A percentile compares a stretch with the other conserved stretches of the same genome.
Conservation (phyloP, 2,888 invertebrate species). For the Ceraclea dissimilis region DNA sequence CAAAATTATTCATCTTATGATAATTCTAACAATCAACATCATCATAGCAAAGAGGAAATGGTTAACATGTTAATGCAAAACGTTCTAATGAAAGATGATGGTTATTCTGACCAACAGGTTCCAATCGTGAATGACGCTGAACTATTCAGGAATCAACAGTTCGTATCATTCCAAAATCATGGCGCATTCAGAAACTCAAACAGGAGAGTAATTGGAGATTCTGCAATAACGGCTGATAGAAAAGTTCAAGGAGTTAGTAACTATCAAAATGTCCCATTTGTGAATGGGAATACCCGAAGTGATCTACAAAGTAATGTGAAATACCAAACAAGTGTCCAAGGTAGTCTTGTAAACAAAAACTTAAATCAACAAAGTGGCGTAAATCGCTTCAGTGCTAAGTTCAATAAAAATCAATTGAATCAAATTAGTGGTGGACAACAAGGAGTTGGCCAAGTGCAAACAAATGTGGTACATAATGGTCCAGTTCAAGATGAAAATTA, state of each 20-base stretch:
- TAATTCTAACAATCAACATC: conserved; percentile 3
- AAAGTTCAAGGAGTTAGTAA: not conserved
- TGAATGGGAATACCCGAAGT: not conserved
- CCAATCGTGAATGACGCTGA: conserved; percentile 10
- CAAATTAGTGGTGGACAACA: not conserved
- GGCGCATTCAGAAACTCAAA: conserved; percentile 2
- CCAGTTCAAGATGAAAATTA: conserved; percentile 5
- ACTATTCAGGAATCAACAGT: conserved; percentile 1
- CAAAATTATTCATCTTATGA: not conserved
- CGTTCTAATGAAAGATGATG: conserved; percentile 14
- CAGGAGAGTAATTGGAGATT: not conserved
- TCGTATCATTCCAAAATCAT: conserved; percentile 1
- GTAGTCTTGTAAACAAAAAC: not conserved
- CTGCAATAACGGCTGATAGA: too few species aligned
- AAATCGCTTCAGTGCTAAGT: conserved; percentile 18
- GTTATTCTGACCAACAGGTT: conserved; percentile 23
- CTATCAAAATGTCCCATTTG: not conserved
- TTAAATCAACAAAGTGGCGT: not conserved
- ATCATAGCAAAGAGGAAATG: conserved; percentile 2
- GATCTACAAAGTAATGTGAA: conserved; percentile 4
- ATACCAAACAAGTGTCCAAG: not conserved
- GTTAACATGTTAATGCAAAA: conserved; percentile 18
- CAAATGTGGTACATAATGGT: not conserved
- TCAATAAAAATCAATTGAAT: conserved; percentile 5
- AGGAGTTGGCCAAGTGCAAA: not conserved